These are phyloP conservation scores for Leptodirus hochenwartii DNA, from an alignment of 2,888 invertebrate genomes.

Conservation along the genomic window DNA sequence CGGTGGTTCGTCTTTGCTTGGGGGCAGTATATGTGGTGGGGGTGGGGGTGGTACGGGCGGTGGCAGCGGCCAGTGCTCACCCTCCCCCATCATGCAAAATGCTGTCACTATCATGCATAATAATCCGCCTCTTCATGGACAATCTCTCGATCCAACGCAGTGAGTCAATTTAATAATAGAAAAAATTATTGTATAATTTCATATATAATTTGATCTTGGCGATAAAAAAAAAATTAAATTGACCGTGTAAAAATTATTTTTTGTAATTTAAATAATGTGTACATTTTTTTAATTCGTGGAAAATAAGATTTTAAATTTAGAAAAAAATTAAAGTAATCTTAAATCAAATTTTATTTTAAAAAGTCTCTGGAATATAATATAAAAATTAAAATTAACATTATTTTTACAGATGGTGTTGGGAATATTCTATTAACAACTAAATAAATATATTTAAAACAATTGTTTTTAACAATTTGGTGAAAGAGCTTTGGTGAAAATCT, in stretches of 20 bases:
- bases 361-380: background rate
- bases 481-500: conserved; percentile 2
- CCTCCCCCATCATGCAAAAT: conserved; percentile 25
- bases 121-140: conserved; percentile 17
- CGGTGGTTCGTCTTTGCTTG: conserved; percentile 23
- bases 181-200: conserved; percentile 2
- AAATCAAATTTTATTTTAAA: conserved; percentile 2
- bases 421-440: conserved; percentile 25
- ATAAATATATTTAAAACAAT: conserved; percentile 12
- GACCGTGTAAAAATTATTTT: background rate
- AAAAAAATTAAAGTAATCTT: conserved; percentile 3
- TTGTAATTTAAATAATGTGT: background rate
- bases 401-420: conserved; percentile 27
- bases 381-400: conserved; percentile 4
- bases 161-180: conserved; percentile 16
- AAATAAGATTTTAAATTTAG: background rate
- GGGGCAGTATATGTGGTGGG: no score
- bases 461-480: conserved; percentile 9
- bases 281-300: background rate
- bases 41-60: no score
- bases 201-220: background rate
- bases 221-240: background rate
- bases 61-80: conserved; percentile 25
- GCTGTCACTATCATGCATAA: conserved; percentile 25
- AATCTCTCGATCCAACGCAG: conserved; percentile 22